These are phyloP conservation scores for Notamacropus eugenii DNA, from an alignment of 2,797 vertebrate species.

Conservation along the genomic window DNA sequence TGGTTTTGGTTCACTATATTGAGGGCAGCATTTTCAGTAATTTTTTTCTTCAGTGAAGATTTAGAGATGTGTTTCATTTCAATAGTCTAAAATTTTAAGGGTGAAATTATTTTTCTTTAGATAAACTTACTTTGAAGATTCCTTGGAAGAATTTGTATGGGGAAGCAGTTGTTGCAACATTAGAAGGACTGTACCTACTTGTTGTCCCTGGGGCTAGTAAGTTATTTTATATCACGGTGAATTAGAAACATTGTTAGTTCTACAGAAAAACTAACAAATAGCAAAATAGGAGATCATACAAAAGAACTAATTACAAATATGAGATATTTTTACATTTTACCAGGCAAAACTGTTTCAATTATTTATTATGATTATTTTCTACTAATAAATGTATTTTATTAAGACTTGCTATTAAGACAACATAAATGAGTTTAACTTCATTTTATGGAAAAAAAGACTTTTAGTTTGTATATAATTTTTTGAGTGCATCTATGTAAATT, in stretches of 20 bases:
- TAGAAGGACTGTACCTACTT: conserved; percentile 95
- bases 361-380: conserved; percentile 38
- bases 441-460: conserved; percentile 20
- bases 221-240: conserved; percentile 76
- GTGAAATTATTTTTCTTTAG: conserved; percentile 84
- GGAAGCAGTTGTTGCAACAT: conserved; percentile 94
- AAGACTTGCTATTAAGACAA: conserved; percentile 25
- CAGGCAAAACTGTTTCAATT: conserved; percentile 40
- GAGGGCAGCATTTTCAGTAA: background rate
- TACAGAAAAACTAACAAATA: background rate
- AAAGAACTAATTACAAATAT: conserved; percentile 13
- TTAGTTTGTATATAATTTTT: background rate
- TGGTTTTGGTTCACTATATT: background rate
- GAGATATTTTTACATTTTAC: conserved; percentile 40
- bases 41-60: conserved; percentile 44
- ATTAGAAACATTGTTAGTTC: conserved; percentile 28
- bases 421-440: conserved; percentile 24
- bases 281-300: conserved; percentile 25
- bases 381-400: conserved; percentile 32
- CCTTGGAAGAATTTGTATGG: conserved; percentile 99
- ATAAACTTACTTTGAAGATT: conserved; percentile 96
- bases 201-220: conserved; percentile 96
- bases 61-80: conserved; percentile 38
- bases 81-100: conserved; percentile 48
- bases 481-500: conserved; percentile 8